phyloP scores from a whole-genome alignment of 37 sponge, comb jelly and placozoan genomes.

The Halichondria panicea region DNA sequence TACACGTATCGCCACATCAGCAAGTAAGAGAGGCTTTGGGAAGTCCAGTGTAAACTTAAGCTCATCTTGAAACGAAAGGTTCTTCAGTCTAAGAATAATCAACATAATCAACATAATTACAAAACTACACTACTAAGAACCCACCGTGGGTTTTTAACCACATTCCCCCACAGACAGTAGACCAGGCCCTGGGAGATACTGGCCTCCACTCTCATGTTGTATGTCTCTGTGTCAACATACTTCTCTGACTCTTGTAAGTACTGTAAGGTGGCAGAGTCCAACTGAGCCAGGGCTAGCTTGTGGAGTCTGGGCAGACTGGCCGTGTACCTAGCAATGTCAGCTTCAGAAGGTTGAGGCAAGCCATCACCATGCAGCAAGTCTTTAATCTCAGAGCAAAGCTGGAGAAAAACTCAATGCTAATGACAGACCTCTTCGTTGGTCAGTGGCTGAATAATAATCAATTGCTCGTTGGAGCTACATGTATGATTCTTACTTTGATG shows the following conservation, averaged over 20 bases:
- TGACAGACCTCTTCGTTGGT: neutral
- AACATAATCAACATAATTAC: conserved; percentile 21
- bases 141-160: conserved; percentile 84
- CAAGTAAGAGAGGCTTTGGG: conserved; percentile 80
- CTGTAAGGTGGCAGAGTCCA: conserved; percentile 19
- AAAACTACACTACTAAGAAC: neutral
- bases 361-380: conserved; percentile 9
- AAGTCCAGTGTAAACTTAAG: conserved; percentile 57
- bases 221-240: conserved; percentile 42
- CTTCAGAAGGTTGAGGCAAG: neutral
- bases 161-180: conserved; percentile 85
- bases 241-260: conserved; percentile 26
- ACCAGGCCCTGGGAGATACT: neutral
- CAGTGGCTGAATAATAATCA: neutral
- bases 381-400: conserved; percentile 31
- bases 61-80: conserved; percentile 44
- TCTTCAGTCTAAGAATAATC: conserved; percentile 50
- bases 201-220: conserved; percentile 53
- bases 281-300: conserved; percentile 1
- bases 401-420: neutral
- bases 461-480: too few species aligned
- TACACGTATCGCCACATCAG: conserved; percentile 62
- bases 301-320: conserved; percentile 8
- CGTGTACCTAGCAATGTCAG: neutral
- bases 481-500: conserved; percentile 21